Evolutionary conservation across 2,113 vertebrate species (phyloP).

Genomic region (Galeopterus variegatus): DNA sequence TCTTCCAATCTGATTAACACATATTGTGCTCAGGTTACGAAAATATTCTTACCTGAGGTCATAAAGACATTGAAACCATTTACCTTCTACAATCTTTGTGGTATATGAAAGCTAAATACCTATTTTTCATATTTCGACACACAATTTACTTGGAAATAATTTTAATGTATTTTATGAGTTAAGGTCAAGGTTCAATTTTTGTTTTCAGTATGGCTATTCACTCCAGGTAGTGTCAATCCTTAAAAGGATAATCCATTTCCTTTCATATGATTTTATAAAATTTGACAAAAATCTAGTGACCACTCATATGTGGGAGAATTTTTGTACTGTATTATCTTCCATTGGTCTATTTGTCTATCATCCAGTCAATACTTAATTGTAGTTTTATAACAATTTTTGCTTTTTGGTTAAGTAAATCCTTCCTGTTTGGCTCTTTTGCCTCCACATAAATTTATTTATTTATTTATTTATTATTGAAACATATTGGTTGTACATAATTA

Average conservation of each 20-base stretch:
- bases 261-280: neutral
- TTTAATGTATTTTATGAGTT: neutral
- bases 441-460: neutral
- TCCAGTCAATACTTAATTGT: neutral
- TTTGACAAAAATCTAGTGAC: neutral
- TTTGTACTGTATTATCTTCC: neutral
- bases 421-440: neutral
- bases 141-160: neutral
- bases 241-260: neutral
- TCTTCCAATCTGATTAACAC: neutral
- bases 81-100: neutral
- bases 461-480: too few relatives aligned
- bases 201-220: neutral
- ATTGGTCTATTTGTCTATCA: neutral
- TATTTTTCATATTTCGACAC: neutral
- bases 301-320: neutral
- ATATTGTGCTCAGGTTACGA: neutral
- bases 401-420: neutral
- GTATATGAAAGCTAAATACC: neutral
- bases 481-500: too few relatives aligned
- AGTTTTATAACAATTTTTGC: neutral
- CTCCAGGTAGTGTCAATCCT: neutral
- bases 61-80: neutral
- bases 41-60: neutral
- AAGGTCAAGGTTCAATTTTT: neutral